Evolutionary conservation across 2,113 vertebrate species (phyloP).

Genomic region (Coturnix japonica): DNA sequence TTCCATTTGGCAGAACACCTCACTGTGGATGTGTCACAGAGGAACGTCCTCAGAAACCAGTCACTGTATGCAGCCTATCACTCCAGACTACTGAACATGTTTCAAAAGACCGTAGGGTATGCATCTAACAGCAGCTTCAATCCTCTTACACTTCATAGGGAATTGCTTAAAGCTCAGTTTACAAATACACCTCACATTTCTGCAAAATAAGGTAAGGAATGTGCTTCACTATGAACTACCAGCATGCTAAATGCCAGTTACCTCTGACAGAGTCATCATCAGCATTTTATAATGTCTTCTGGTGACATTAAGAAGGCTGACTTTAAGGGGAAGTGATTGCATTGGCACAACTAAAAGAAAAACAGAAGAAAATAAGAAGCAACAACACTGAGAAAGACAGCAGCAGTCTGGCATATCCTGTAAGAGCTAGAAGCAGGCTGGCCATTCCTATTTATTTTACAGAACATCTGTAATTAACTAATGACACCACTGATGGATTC

Average conservation of each 20-base stretch:
- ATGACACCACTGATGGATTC: rapidly evolving
- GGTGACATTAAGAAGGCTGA: neutral
- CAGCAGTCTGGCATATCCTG: neutral
- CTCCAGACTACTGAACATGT: neutral
- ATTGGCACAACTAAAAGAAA: neutral
- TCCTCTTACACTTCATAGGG: neutral
- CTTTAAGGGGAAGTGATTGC: neutral
- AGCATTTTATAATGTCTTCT: neutral
- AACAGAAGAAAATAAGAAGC: neutral
- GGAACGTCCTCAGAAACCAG: neutral
- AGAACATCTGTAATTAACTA: neutral
- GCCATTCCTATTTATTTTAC: neutral
- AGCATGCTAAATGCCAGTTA: neutral
- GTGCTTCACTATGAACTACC: neutral
- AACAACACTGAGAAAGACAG: neutral
- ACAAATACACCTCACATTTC: neutral
- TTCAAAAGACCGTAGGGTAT: neutral
- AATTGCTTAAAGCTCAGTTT: neutral
- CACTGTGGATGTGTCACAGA: neutral
- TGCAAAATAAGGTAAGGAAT: neutral
- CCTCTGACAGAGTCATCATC: neutral
- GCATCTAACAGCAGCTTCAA: neutral
- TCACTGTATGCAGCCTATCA: neutral
- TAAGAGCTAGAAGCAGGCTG: neutral
- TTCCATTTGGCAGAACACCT: neutral